Evolutionary conservation across 2,113 vertebrate genomes (phyloP).

Genomic region (Periophthalmus modestus): DNA sequence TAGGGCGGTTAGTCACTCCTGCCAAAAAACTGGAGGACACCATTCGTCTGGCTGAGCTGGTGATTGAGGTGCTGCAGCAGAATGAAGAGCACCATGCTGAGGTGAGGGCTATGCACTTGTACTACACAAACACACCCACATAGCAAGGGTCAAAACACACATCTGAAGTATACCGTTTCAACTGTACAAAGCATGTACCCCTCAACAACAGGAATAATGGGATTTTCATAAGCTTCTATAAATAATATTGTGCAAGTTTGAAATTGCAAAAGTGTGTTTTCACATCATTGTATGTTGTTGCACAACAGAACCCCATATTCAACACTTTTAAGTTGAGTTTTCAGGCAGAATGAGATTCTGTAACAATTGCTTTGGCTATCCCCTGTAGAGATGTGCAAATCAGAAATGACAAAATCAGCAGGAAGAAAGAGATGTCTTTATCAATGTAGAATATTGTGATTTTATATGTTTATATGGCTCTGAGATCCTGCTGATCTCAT

Average conservation of each 20-base stretch:
- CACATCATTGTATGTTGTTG: background rate
- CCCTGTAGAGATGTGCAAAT: slow-evolving; percentile 18
- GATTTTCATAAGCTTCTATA: background rate
- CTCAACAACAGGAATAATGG: background rate
- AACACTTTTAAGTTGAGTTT: slow-evolving; percentile 3
- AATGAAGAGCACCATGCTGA: slow-evolving; percentile 98
- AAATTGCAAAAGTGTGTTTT: background rate
- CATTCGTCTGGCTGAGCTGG: slow-evolving; percentile 94
- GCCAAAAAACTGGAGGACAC: slow-evolving; percentile 99
- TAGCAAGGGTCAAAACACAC: background rate
- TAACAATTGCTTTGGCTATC: background rate
- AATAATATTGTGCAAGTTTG: background rate
- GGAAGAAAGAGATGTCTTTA: slow-evolving; percentile 1
- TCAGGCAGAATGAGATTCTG: slow-evolving; percentile 6
- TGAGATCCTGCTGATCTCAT: slow-evolving; percentile 7
- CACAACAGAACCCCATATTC: background rate
- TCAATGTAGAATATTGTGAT: slow-evolving; percentile 1
- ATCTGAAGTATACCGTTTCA: background rate
- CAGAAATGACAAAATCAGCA: slow-evolving; percentile 12
- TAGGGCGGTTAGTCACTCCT: slow-evolving; percentile 96
- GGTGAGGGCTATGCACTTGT: slow-evolving; percentile 77
- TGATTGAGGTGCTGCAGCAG: slow-evolving; percentile 98
- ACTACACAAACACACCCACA: background rate
- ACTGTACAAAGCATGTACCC: background rate
- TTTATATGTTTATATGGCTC: background rate